These are phyloP conservation scores for Sylvia borin DNA, from an alignment of 2,797 vertebrate species.

Conservation along the genomic window DNA sequence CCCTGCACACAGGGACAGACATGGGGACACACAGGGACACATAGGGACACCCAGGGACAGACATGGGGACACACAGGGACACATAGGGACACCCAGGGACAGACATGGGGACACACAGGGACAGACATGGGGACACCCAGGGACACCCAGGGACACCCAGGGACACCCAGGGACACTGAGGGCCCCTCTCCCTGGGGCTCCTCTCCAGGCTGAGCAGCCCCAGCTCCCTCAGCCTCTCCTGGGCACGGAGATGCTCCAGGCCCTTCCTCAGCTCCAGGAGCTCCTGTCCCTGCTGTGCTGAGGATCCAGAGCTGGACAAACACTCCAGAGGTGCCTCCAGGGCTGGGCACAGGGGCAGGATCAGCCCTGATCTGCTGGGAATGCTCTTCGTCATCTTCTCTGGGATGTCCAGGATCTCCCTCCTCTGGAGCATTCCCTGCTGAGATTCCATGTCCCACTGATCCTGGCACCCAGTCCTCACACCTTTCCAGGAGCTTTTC, in stretches of 20 bases:
- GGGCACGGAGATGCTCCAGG: not conserved
- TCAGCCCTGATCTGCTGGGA: not conserved
- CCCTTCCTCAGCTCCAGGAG: not conserved
- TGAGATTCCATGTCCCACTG: fast-evolving
- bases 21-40: too few species aligned
- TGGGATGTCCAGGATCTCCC: fast-evolving
- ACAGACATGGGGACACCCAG: not conserved
- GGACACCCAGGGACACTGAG: too few species aligned
- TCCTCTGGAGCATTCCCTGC: not conserved
- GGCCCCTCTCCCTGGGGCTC: not conserved
- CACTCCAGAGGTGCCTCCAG: not conserved
- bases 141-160: not conserved
- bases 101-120: not conserved
- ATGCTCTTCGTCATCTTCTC: too few species aligned
- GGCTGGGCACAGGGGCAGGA: not conserved
- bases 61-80: too few species aligned
- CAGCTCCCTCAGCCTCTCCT: not conserved
- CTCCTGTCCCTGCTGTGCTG: not conserved
- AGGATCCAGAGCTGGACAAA: not conserved
- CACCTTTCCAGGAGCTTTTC: not conserved
- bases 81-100: too few species aligned
- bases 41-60: too few species aligned
- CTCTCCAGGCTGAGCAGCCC: not conserved
- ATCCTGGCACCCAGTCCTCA: not conserved
- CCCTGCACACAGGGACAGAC: not conserved